A percentile compares a stretch with the other conserved stretches of the same genome.
phyloP scores from a whole-genome alignment of 2,888 invertebrate species.

The Dolichopus griseipennis region DNA sequence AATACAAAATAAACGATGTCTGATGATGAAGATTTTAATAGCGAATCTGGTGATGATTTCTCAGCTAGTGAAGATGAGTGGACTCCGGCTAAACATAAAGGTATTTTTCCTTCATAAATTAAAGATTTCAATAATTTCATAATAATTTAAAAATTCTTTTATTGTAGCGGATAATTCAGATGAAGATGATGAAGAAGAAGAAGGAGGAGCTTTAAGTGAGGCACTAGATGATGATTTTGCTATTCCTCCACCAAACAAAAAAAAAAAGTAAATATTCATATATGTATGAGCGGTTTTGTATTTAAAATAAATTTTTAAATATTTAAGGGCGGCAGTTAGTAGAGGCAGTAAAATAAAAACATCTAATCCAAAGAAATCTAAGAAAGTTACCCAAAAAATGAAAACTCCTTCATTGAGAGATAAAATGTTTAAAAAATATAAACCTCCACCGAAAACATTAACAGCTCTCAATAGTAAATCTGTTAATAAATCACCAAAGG shows the following conservation, averaged over 20 bases:
- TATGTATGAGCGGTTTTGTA: background rate
- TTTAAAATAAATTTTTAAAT: background rate
- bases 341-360: background rate
- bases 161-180: background rate
- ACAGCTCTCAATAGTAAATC: conserved; percentile 11
- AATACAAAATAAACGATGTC: background rate
- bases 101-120: background rate
- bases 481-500: background rate
- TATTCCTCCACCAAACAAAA: background rate
- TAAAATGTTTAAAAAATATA: conserved; percentile 36
- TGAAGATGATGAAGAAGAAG: background rate
- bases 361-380: too few relatives aligned
- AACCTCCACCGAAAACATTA: conserved; percentile 33
- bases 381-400: conserved; percentile 16
- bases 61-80: conserved; percentile 8
- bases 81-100: background rate
- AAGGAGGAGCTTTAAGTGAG: background rate
- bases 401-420: conserved; percentile 23
- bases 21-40: conserved; percentile 2
- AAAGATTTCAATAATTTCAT: background rate
- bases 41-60: background rate
- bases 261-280: background rate
- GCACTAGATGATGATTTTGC: background rate
- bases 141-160: background rate
- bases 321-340: background rate